Base-by-base conservation (phyloP, 2,888 invertebrate species). In the Aquatica leii region DNA sequence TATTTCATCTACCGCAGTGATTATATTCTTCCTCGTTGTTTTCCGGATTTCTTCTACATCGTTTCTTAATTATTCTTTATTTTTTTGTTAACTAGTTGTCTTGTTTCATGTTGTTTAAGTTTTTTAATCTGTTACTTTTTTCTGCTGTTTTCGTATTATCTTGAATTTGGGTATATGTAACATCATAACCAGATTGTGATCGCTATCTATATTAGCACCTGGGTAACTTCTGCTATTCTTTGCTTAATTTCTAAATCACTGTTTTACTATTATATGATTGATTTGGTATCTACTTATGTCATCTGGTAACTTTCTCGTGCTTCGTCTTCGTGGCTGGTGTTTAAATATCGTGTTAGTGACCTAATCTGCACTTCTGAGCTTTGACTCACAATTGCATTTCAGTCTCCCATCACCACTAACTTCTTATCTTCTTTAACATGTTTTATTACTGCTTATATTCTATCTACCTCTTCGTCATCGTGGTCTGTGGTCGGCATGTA, bases 251-350 rank as follows among this genome's bases (percentile, higher is more conserved):
- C 35, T 52, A 18, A n/a, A 37, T 6, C 18, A 15, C 17, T 52
- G 52, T 52, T 37, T 52, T 4, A 52, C 14, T n/a, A 52, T 35
- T 18, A 52, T 17, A 15, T 37, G 35, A 20, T 54, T 41, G 1
- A 54, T 40, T 24, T 54, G 41, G 24, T 41, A 41, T 14, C 41
- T 40, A 1, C 9, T 11, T 9, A 54, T 21, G 18, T 54, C 41
- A 8, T 41, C 41, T 3, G 54, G 41, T 41, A 54, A 40, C 4
- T 54, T 54, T 14, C 54, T 24, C 0, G 54, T 41, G 17, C 40
- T 40, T 1, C 41, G 20, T 54, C 41, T 54, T 21, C 54, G 35
- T 1, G 17, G 1, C 12, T 52, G 52, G n/a, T 35, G 52, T 35
- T 52, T 12, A 17, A 49, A 49, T 6, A 49, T n/a, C 17, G 20